Base-by-base conservation (phyloP, 1,140 invertebrate species). In the Palaemon carinicauda region DNA sequence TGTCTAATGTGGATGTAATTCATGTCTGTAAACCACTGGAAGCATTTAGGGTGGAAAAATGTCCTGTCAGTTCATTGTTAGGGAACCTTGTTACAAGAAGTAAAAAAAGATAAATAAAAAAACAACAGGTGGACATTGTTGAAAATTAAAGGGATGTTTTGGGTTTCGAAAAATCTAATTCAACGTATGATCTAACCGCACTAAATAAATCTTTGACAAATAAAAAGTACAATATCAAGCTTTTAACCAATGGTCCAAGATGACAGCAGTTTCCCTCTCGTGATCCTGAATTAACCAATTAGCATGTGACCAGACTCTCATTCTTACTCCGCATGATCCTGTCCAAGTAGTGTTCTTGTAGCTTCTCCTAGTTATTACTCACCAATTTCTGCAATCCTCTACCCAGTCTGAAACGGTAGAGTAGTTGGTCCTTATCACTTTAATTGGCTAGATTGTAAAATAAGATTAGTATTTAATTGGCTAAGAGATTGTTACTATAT, bases 71-170 rank as follows among this genome's bases (percentile, higher is more conserved):
- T 86, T 77, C 31, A 74, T 73, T 78, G 24, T 69, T 41, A 41
- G 41, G 41, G 41, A 41, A 41, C 41, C 41, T 41, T 41, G 41
- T 41, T 41, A 41, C 7, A 4, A 41, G 41, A 41, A 54, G 60
- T 65, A 77, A 41, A n/a, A 24, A 77, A 73, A 29, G 33, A 41
- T 54, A 79, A 80, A 50, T 27, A 86, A 71, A 33, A 71, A 75
- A 53, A 54, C 77, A 86, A 86, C 84, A 86, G 84, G 84, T 86
- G 84, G 84, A 86, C 84, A 80, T 86, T 54, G 75, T 80, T 65
- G 31, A 69, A 82, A 75, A 31, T 60, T 50, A 65, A 24, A 19
- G 54, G 10, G 51, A 24, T 71, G 78, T 41, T 80, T 56, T 24
- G 77, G 65, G 21, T 71, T 51, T 56, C 53, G 41, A 80, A 86